Evolutionary conservation across 2,888 invertebrate species (phyloP).

Genomic region (Diploptera punctata): DNA sequence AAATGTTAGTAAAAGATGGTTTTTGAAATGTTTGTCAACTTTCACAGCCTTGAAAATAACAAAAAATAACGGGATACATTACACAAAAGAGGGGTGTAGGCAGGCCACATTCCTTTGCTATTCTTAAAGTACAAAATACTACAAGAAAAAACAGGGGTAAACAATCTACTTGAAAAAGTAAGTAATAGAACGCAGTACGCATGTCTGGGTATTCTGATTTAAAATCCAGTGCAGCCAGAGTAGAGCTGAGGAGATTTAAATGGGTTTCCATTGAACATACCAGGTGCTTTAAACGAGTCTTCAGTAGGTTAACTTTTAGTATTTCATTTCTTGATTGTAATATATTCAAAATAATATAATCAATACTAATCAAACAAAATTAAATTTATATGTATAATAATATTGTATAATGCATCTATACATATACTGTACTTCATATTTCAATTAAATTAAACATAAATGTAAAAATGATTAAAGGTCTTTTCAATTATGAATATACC

Average conservation of each 20-base stretch:
- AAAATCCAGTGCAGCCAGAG: no score
- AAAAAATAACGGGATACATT: no score
- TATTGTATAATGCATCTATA: background rate
- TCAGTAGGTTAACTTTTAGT: background rate
- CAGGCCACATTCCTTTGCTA: no score
- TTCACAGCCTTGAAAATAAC: no score
- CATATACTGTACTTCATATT: background rate
- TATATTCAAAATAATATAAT: background rate
- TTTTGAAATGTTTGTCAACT: no score
- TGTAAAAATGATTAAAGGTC: background rate
- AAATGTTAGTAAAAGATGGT: no score
- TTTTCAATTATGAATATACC: background rate
- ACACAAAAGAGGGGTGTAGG: no score
- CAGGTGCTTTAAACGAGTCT: background rate
- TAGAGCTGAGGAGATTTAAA: no score
- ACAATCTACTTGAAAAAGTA: background rate
- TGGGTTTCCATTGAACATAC: no score
- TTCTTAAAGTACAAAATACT: no score
- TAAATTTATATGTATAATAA: background rate
- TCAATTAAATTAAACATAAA: background rate
- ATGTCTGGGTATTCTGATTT: background rate
- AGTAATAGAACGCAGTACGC: background rate
- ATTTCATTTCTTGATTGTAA: background rate
- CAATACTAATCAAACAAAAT: background rate
- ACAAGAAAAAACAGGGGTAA: no score